Evolutionary conservation across 2,113 vertebrate genomes (phyloP).

Genomic region (Phycodurus eques): DNA sequence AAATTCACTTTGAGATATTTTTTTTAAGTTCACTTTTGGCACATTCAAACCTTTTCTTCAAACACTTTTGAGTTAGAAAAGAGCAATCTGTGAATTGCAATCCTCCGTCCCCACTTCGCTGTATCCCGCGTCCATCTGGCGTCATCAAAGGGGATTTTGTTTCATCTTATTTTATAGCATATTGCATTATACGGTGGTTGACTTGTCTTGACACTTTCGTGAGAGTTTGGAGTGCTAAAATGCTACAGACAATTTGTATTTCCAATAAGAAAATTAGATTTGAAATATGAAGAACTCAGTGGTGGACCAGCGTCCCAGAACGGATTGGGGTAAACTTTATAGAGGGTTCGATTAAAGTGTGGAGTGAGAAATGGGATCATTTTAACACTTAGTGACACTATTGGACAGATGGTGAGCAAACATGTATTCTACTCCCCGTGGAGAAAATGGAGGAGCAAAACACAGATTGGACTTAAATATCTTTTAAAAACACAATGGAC

Average conservation of each 20-base stretch:
- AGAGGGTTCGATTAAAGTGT: slow-evolving; percentile 43
- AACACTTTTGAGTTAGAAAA: too few relatives aligned
- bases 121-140: background rate
- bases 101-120: background rate
- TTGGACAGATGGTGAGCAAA: slow-evolving; percentile 56
- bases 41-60: too few relatives aligned
- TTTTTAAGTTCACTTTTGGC: too few relatives aligned
- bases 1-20: too few relatives aligned
- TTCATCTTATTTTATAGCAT: background rate
- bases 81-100: background rate
- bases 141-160: background rate
- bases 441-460: slow-evolving; percentile 26
- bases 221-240: background rate
- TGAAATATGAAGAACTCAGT: background rate
- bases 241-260: background rate
- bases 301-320: background rate
- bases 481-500: slow-evolving; percentile 15
- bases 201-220: background rate
- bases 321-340: background rate
- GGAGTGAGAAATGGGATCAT: slow-evolving; percentile 51
- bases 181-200: background rate
- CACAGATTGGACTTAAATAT: slow-evolving; percentile 23
- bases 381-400: slow-evolving; percentile 43
- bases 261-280: background rate
- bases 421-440: slow-evolving; percentile 43